A percentile compares a stretch with the other conserved stretches of the same genome.
These are phyloP conservation scores for Pterocles gutturalis DNA, from an alignment of 2,113 vertebrate species.

Conservation along the genomic window DNA sequence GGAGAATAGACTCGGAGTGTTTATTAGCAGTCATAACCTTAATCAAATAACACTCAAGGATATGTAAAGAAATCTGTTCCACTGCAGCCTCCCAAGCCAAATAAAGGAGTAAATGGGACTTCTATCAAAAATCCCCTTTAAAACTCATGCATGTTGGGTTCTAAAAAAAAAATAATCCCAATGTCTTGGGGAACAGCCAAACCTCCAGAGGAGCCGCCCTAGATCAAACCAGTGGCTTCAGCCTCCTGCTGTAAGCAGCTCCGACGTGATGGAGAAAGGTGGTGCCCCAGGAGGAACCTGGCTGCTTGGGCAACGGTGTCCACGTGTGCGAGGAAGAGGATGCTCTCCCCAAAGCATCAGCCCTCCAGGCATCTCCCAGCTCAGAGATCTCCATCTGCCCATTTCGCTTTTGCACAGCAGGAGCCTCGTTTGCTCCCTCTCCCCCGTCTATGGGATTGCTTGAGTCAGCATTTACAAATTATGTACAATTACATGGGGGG, in stretches of 20 bases:
- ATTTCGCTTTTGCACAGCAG: neutral
- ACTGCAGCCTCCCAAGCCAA: slow-evolving; percentile 67
- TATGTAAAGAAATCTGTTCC: slow-evolving; percentile 61
- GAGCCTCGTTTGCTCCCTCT: neutral
- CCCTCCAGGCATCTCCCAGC: neutral
- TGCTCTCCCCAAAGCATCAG: neutral
- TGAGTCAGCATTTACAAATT: neutral
- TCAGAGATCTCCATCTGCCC: neutral
- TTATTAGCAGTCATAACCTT: slow-evolving; percentile 73
- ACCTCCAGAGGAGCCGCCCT: neutral
- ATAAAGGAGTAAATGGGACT: slow-evolving; percentile 69
- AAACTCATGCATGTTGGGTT: neutral
- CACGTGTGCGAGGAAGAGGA: neutral
- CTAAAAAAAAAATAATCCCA: neutral
- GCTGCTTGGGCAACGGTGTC: neutral
- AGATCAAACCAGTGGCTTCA: neutral
- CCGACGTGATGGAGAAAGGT: neutral
- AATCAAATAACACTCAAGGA: slow-evolving; percentile 75
- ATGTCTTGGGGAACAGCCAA: slow-evolving; percentile 41
- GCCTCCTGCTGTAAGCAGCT: neutral
- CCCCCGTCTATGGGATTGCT: neutral
- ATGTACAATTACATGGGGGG: neutral
- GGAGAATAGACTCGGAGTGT: slow-evolving; percentile 51
- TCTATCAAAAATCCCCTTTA: slow-evolving; percentile 64
- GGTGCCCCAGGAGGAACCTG: neutral